Base-by-base conservation (phyloP, 2,797 vertebrate species). In the Lepus oiostolus region DNA sequence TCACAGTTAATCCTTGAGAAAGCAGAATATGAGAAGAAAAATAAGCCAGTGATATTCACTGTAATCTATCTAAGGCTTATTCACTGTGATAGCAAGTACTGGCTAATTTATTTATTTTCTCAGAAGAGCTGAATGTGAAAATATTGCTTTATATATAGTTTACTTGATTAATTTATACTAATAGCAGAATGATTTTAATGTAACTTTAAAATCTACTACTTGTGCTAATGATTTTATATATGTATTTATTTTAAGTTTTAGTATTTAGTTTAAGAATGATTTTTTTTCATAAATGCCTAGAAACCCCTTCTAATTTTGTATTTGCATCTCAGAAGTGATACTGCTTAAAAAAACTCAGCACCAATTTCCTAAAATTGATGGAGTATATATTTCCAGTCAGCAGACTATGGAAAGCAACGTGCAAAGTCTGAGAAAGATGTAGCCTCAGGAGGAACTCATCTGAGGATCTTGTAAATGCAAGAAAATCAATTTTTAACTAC, bases 1-100 rank as follows among this genome's bases (percentile, higher is more conserved):
- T 94, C 67, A 84, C 19, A 96, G 52, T 86, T 94, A 88, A 74
- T 92, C 90, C 81, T 67, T 71, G 28, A 91, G 38, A 97, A 94
- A 90, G 32, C n/a, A 91, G 32, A 93, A 75, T 77, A 94, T 75
- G 72, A 92, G 68, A 88, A 88, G 26, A 86, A 95, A 96, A 89
- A n/a, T 21, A 88, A 89, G 88, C 6, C 3, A 12, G 4, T 86
- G 52, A 28, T 0, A 24, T n/a, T 86, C n/a, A 14, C 42, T 94
- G 30, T 90, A 72, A 32, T 87, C 26, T 68, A 8, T 74, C 11
- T 89, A 81, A 10, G 13, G 4, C 54, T 84, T 71, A 76, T 63
- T 81, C 30, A 58, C 2, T 76, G 13, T 50, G 68, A 0, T 62
- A 81, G 26, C 17, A 71, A 91, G 26, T 63, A n/a, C 47, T 62